Base-by-base conservation (phyloP, 1,140 invertebrate genomes). In the Drosophila melanica region DNA sequence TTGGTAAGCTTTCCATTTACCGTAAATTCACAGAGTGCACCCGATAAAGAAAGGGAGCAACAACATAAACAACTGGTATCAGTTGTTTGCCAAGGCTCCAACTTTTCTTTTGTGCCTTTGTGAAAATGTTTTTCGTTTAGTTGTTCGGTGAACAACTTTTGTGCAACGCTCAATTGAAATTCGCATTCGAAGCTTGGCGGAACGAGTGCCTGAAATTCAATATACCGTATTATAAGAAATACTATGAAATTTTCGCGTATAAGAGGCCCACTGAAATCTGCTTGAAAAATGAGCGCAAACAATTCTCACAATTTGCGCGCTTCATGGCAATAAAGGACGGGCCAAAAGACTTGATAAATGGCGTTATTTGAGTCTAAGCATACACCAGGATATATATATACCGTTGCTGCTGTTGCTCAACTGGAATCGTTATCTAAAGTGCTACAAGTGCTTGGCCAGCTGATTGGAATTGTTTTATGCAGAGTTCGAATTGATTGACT, bases 171-270 rank as follows among this genome's bases (percentile, higher is more conserved):
- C 77, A 86, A 86, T 86, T 77, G 73, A 81, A 77, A 70, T 67
- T 73, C 76, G 77, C 67, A 85, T 82, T 82, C 64, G 66, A 23
- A 85, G 68, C 79, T 86, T 86, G 77, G 74, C 44, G 75, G 77
- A 77, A 77, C 63, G 70, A 77, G 39, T 60, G 44, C 44, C 27
- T 41, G 57, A 67, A 79, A 84, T 72, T 84, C 80, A 79, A 82
- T 84, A 71, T 64, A 63, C 51, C 45, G 44, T n/a, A 30, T 41
- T 41, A 41, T 41, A 30, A 4, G 12, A 23, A 50, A 30, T 27
- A 20, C 11, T 0, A 39, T 10, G 37, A 12, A 50, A 10, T 23
- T 45, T 37, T 35, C 44, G 18, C 59, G 16, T 60, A 27, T 30
- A 42, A 58, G 35, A 42, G 12, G 48, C 14, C 20, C 39, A 54